Evolutionary conservation across 2,888 invertebrate genomes (phyloP).

Genomic region (Lapara coniferarum): DNA sequence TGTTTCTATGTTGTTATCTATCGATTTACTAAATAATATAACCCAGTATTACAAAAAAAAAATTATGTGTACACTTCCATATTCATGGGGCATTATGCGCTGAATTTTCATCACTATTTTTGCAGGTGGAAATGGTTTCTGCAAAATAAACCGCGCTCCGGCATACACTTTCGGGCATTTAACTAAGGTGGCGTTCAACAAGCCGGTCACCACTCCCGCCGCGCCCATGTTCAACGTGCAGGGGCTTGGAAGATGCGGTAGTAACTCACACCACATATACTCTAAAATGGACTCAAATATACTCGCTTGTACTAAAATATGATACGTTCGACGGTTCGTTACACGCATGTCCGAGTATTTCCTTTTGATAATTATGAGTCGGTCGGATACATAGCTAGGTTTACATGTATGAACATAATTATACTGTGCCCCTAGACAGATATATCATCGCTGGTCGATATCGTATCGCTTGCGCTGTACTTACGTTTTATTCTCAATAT

Average conservation of each 20-base stretch:
- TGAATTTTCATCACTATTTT: conserved; percentile 26
- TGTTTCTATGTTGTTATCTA: not conserved
- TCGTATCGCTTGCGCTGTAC: too few relatives aligned
- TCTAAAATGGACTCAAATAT: not conserved
- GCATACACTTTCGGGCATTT: conserved; percentile 66
- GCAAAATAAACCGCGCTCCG: conserved; percentile 66
- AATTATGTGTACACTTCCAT: conserved; percentile 9
- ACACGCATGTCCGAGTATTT: too few relatives aligned
- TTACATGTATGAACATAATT: too few relatives aligned
- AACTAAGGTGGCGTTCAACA: conserved; percentile 44
- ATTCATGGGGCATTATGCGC: conserved; percentile 9
- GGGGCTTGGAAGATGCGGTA: conserved; percentile 54
- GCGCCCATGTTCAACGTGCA: conserved; percentile 58
- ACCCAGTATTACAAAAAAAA: not conserved
- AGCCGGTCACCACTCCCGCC: conserved; percentile 47
- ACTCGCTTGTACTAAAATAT: too few relatives aligned
- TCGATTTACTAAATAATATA: too few relatives aligned
- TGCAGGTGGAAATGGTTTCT: conserved; percentile 67
- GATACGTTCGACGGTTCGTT: too few relatives aligned
- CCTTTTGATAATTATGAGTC: too few relatives aligned
- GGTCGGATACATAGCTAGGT: too few relatives aligned
- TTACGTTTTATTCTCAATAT: too few relatives aligned
- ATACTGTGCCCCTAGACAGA: too few relatives aligned
- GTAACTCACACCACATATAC: not conserved
- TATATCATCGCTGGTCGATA: too few relatives aligned